Evolutionary conservation across 2,888 invertebrate genomes (phyloP).

Genomic region (Pegoplata infirma): DNA sequence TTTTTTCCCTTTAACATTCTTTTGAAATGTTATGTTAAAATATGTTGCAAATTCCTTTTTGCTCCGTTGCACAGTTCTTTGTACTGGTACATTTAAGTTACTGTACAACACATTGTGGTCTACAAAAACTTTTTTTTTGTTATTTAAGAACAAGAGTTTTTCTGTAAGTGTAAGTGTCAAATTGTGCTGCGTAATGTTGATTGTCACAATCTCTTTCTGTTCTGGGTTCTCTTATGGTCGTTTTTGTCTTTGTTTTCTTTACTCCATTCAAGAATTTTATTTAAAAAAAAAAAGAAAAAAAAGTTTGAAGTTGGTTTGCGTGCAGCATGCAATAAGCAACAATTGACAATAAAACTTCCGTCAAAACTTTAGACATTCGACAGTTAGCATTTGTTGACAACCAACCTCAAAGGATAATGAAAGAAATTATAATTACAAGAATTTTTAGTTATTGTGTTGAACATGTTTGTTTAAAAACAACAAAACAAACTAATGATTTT

Average conservation of each 20-base stretch:
- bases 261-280: constrained; percentile 13
- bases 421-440: constrained; percentile 38
- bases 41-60: constrained; percentile 29
- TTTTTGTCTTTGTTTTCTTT: constrained; percentile 10
- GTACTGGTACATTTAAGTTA: neutral
- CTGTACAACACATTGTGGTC: constrained; percentile 10
- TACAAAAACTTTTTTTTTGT: constrained; percentile 5
- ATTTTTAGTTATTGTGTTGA: constrained; percentile 19
- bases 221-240: neutral
- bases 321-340: constrained; percentile 40
- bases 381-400: constrained; percentile 46
- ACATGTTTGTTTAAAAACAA: neutral
- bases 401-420: constrained; percentile 45
- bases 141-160: constrained; percentile 15
- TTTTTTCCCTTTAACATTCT: constrained; percentile 16
- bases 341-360: constrained; percentile 39
- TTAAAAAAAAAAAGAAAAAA: too few species aligned
- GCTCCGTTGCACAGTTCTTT: neutral
- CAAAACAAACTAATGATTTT: neutral
- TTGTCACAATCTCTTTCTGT: constrained; percentile 50
- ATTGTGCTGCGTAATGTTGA: constrained; percentile 52
- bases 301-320: constrained; percentile 13
- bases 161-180: constrained; percentile 39
- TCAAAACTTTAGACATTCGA: constrained; percentile 47
- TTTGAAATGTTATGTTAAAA: constrained; percentile 23